phyloP scores from a whole-genome alignment of 2,113 vertebrate species.

The Montifringilla adamsi region DNA sequence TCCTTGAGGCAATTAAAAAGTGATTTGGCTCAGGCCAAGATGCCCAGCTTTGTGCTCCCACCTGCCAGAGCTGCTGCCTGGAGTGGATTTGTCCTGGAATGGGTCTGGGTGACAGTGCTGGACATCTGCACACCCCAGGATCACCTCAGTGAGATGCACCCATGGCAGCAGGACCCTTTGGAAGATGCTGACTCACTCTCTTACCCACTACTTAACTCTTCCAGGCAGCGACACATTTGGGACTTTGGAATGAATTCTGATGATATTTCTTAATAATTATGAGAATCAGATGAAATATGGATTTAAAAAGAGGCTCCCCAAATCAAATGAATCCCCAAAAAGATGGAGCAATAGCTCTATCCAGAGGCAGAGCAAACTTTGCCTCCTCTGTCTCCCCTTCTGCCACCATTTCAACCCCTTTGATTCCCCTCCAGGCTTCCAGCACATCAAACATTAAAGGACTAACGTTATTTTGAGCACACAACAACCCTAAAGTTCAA shows the following conservation, averaged over 20 bases:
- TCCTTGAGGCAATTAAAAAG: conserved; percentile 92
- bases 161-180: not conserved
- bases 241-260: not conserved
- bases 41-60: conserved; percentile 49
- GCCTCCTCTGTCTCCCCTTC: not conserved
- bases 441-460: conserved; percentile 7
- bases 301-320: not conserved
- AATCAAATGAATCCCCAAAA: fast-evolving
- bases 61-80: not conserved
- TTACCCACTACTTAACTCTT: not conserved
- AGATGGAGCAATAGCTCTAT: not conserved
- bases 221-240: fast-evolving
- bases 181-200: not conserved
- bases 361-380: not conserved
- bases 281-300: not conserved
- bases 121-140: not conserved
- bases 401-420: not conserved
- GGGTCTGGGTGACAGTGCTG: not conserved
- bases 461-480: not conserved
- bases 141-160: fast-evolving
- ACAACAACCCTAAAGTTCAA: not conserved
- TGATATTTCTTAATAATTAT: not conserved
- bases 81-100: not conserved
- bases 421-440: not conserved
- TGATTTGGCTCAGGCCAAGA: conserved; percentile 86